Percentiles rank a stretch among this genome's conserved stretches.
phyloP scores from a whole-genome alignment of 2,888 invertebrate genomes.

The Panorpa germanica region DNA sequence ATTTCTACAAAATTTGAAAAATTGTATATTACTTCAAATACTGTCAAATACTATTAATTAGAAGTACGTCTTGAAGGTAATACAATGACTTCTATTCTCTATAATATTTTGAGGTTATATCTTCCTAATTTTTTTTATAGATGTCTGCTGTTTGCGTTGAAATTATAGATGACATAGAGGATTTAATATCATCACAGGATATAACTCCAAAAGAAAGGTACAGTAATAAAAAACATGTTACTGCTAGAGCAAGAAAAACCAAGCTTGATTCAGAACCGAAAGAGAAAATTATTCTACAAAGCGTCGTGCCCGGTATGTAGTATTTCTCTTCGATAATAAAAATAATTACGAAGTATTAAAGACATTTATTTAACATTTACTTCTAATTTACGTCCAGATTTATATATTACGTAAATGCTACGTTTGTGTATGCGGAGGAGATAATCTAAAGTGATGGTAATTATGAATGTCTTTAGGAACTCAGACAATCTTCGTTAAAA shows the following conservation, averaged over 20 bases:
- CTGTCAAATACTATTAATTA: too few species aligned
- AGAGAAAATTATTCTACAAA: conserved; percentile 32
- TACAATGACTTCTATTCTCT: too few species aligned
- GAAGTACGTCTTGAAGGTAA: too few species aligned
- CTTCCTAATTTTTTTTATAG: conserved; percentile 16
- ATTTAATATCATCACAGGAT: conserved; percentile 62
- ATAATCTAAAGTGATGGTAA: not conserved
- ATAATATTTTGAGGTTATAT: too few species aligned
- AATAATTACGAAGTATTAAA: not conserved
- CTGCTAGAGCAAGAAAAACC: conserved; percentile 39
- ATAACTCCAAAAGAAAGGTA: conserved; percentile 64
- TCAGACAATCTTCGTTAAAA: conserved; percentile 69
- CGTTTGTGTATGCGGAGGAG: not conserved
- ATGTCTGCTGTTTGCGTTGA: conserved; percentile 42
- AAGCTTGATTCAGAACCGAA: conserved; percentile 13
- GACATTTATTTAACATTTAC: not conserved
- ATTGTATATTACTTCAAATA: too few species aligned
- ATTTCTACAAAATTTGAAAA: too few species aligned
- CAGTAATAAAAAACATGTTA: conserved; percentile 47
- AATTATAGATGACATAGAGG: conserved; percentile 69
- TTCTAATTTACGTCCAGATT: not conserved
- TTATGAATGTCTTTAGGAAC: conserved; percentile 41
- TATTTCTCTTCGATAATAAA: conserved; percentile 15
- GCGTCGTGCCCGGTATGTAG: conserved; percentile 42
- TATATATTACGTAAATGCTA: not conserved